Evolutionary conservation across 2,797 vertebrate species (phyloP).

Genomic region (Cichlasoma orientale): DNA sequence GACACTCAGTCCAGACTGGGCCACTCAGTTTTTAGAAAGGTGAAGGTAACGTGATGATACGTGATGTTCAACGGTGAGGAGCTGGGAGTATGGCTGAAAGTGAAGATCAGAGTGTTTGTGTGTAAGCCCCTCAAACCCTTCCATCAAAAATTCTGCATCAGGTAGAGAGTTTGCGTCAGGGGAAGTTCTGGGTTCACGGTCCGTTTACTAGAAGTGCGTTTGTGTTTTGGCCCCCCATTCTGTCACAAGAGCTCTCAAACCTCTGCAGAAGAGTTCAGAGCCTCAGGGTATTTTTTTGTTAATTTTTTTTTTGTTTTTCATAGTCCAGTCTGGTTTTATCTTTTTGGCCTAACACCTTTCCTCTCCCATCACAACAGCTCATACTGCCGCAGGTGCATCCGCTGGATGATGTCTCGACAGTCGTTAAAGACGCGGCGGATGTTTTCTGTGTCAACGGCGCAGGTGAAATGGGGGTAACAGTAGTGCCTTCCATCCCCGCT

Average conservation of each 20-base stretch:
- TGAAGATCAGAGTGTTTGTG: conserved; percentile 36
- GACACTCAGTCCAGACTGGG: conserved; percentile 33
- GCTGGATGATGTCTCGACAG: conserved; percentile 99
- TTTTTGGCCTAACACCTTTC: conserved; percentile 37
- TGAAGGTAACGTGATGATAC: conserved; percentile 31
- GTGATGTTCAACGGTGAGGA: conserved; percentile 15
- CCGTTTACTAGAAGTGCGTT: conserved; percentile 27
- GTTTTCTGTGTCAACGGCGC: conserved; percentile 98
- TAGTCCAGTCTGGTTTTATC: conserved; percentile 33
- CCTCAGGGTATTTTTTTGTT: conserved; percentile 48
- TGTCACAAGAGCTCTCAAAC: conserved; percentile 52
- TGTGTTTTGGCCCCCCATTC: conserved; percentile 37
- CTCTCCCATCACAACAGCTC: conserved; percentile 86
- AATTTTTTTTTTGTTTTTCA: not conserved
- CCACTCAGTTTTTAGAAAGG: conserved; percentile 8
- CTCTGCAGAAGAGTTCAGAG: conserved; percentile 62
- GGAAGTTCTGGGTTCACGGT: conserved; percentile 48
- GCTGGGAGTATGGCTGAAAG: conserved; percentile 39
- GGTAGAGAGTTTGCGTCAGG: conserved; percentile 43
- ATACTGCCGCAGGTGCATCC: conserved; percentile 98
- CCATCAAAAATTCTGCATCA: conserved; percentile 44
- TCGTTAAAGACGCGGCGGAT: conserved; percentile 98
- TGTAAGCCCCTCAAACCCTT: conserved; percentile 25
- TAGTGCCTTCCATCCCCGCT: conserved; percentile 97
- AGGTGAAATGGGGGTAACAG: conserved; percentile 98